Percentiles rank a stretch among this genome's conserved stretches.
These are phyloP conservation scores for Onychostoma macrolepis DNA, from an alignment of 2,113 vertebrate species.

Conservation along the genomic window DNA sequence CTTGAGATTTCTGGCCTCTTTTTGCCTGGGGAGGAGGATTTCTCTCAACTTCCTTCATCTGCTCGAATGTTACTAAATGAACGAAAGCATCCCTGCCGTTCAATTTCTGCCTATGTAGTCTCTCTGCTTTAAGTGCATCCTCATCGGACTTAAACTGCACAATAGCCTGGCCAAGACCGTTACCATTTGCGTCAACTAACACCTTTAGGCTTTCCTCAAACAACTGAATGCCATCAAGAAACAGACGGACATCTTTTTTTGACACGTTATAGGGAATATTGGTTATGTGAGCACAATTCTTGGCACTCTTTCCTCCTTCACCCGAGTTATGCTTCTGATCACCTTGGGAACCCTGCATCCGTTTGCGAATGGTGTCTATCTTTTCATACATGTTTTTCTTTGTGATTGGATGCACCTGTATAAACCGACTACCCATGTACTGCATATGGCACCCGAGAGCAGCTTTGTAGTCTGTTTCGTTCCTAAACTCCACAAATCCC, in stretches of 20 bases:
- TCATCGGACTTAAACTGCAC: conserved; percentile 94
- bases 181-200: conserved; percentile 89
- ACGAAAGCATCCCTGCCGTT: conserved; percentile 96
- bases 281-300: conserved; percentile 91
- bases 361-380: conserved; percentile 91
- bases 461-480: conserved; percentile 91
- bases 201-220: conserved; percentile 93
- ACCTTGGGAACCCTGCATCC: conserved; percentile 82
- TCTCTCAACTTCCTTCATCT: conserved; percentile 95
- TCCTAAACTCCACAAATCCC: conserved; percentile 95
- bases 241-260: conserved; percentile 92
- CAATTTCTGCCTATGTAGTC: conserved; percentile 94
- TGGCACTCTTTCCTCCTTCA: conserved; percentile 74
- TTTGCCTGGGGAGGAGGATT: conserved; percentile 92
- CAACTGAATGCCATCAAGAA: conserved; percentile 90
- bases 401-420: conserved; percentile 95
- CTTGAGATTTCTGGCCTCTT: conserved; percentile 85
- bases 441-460: conserved; percentile 96
- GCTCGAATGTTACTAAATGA: conserved; percentile 88
- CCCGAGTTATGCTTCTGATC: conserved; percentile 85
- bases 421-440: conserved; percentile 97
- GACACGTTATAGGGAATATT: conserved; percentile 97
- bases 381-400: conserved; percentile 97
- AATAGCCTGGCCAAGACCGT: conserved; percentile 94
- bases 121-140: conserved; percentile 92